Evolutionary conservation across 2,797 vertebrate genomes (phyloP), one percentile per base, ranked within the genome.

Genomic region (Sparus aurata): DNA sequence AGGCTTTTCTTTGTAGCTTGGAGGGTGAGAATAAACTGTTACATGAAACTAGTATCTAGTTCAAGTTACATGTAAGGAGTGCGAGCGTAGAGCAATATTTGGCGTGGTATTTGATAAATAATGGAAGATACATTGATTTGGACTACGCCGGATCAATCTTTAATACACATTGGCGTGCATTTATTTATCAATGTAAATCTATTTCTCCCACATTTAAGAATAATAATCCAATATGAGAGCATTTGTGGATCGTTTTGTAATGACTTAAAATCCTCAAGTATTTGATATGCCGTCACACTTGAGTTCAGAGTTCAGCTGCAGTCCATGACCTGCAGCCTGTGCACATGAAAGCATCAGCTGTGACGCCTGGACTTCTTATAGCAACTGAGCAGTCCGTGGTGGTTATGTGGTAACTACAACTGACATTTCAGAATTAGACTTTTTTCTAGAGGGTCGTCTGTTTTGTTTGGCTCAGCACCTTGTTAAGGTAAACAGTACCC

Each of bases 401-500:
- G 41, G 61, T 73, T 69, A 30, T 64, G 46, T 57, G 23, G 8
- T 55, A 69, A 53, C 60, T 41, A 55, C 22, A 68, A 12, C 53
- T 73, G 23, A 17, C n/a, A 23, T 69, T 61, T 78, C 12, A 47
- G 41, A 73, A 41, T 22, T 7, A 6, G 34, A 71, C 75, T 72
- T 58, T 67, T 46, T 55, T 45, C 62, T 43, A 59, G 22, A 65
- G 27, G 4, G 5, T 23, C 17, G 69, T 73, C 73, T 75, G 49
- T 64, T 82, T 69, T 46, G n/a, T 79, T 73, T 69, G 18, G 18
- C 13, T 73, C 10, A n/a, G 58, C 4, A 65, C 53, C 69, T 88
- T 80, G 55, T 77, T 61, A 73, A 77, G 62, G 75, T 61, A 73
- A 77, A 82, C 65, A 73, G 54, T 62, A 57, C 34, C 18, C 46